phyloP scores from a whole-genome alignment of 1,140 invertebrate genomes.

The Elymnias hypermnestra region DNA sequence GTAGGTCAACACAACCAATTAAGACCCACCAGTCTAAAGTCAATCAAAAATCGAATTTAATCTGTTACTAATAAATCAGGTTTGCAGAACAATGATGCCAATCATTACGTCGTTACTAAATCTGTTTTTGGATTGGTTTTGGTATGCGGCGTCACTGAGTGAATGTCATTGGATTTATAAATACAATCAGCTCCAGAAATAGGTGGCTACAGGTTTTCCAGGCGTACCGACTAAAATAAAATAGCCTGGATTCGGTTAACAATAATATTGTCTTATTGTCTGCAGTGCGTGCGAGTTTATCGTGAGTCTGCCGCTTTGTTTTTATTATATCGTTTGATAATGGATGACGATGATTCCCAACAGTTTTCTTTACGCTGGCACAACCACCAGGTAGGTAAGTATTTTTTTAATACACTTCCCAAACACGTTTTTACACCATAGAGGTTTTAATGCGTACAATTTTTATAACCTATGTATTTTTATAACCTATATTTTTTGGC shows the following conservation, averaged over 20 bases:
- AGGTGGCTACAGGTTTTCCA: conserved; percentile 77
- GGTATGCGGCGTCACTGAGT: conserved; percentile 73
- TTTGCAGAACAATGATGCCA: conserved; percentile 58
- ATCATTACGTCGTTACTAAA: conserved; percentile 64
- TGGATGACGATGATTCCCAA: conserved; percentile 78
- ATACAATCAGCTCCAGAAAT: conserved; percentile 77
- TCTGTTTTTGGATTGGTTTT: conserved; percentile 74
- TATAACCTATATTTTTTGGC: neutral
- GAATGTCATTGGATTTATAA: conserved; percentile 77
- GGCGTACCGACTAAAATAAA: conserved; percentile 76
- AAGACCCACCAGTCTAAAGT: conserved; percentile 24
- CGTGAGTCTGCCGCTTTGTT: conserved; percentile 24
- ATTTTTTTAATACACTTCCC: conserved; percentile 38
- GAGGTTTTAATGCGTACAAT: conserved; percentile 6
- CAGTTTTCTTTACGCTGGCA: conserved; percentile 89
- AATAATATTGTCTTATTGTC: conserved; percentile 61
- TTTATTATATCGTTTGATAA: conserved; percentile 43
- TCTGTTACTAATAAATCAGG: conserved; percentile 45
- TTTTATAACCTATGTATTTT: neutral
- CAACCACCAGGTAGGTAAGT: conserved; percentile 83
- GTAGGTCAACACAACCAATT: conserved; percentile 35
- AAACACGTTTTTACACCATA: conserved; percentile 11
- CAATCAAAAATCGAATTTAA: conserved; percentile 29
- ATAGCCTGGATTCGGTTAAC: conserved; percentile 74
- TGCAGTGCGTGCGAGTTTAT: conserved; percentile 20